phyloP scores from a whole-genome alignment of 1,140 invertebrate species.

The Galendromus occidentalis region DNA sequence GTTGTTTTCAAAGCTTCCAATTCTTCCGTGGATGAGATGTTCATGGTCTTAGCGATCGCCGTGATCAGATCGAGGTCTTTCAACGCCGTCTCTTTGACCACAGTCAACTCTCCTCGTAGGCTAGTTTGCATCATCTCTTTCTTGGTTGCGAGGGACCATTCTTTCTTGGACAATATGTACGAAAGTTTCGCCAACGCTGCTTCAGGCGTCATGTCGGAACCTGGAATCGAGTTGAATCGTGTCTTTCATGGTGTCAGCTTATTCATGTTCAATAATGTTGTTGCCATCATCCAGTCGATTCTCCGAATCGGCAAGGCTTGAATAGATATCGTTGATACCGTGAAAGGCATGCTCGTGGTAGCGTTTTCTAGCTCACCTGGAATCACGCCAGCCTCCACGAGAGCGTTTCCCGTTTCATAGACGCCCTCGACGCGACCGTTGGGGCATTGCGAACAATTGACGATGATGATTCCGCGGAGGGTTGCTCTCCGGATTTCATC shows the following conservation, averaged over 20 bases:
- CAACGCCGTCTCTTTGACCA: constrained; percentile 23
- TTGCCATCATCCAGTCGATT: too few species aligned
- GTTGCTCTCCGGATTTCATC: constrained; percentile 48
- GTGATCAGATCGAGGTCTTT: constrained; percentile 43
- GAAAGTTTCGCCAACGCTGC: constrained; percentile 74
- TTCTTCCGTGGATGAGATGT: constrained; percentile 44
- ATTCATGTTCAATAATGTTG: too few species aligned
- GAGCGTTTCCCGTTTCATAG: constrained; percentile 54
- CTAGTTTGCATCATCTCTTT: constrained; percentile 59
- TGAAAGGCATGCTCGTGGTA: too few species aligned
- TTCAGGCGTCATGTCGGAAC: constrained; percentile 85
- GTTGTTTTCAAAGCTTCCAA: constrained; percentile 44
- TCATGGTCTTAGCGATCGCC: constrained; percentile 41
- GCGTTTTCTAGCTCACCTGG: too few species aligned
- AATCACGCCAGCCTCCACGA: constrained; percentile 48
- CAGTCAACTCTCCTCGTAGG: constrained; percentile 23
- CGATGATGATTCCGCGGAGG: constrained; percentile 58
- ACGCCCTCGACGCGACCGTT: constrained; percentile 44
- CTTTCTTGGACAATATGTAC: constrained; percentile 65
- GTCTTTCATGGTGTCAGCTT: too few species aligned
- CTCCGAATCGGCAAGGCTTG: too few species aligned
- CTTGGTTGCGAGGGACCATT: constrained; percentile 52
- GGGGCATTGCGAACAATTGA: constrained; percentile 77
- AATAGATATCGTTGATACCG: too few species aligned
- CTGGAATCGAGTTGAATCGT: too few species aligned